Evolutionary conservation across 2,797 vertebrate genomes (phyloP), one percentile per base, ranked within the genome.

Genomic region (Aplochiton taeniatus): DNA sequence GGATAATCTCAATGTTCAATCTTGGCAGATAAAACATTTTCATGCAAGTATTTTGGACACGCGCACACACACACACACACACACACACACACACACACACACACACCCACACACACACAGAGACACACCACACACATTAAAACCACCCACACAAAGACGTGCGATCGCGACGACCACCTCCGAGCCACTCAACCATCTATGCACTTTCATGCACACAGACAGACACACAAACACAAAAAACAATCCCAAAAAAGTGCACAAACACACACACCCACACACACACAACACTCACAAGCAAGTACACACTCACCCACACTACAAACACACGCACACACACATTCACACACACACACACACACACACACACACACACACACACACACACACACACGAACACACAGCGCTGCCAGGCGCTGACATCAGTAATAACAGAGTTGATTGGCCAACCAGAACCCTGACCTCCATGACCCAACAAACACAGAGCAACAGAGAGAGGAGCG

Each of bases 21-120:
- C 73, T 80, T 77, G 75, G 72, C 73, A 83, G 78, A 80, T 87
- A 75, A 89, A 83, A 76, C 74, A 85, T 85, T 79, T 68, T 77
- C 82, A 83, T 84, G 61, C 70, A 55, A 68, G 51, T 50, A 9
- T 6, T 69, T 53, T 44, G 61, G 65, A 72, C 60, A 51, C 61
- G 52, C 58, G 58, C 60, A 49, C 53, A 58, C 19, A 54, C 19
- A 63, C 61, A 59, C 4, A 51, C 17, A 56, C 19, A 50, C 55
- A 20, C 55, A 51, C 50, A 13, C 42, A 11, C 19, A 51, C 20
- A 14, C 46, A 50, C n/a, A 45, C 10, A n/a, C n/a, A n/a, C n/a
- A n/a, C n/a, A n/a, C n/a, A n/a, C n/a, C n/a, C n/a, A n/a, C n/a
- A n/a, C n/a, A n/a, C n/a, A n/a, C n/a, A n/a, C n/a, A n/a, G n/a